These are phyloP conservation scores for Drosophila tanythrix DNA, from an alignment of 2,888 invertebrate genomes.

Conservation along the genomic window DNA sequence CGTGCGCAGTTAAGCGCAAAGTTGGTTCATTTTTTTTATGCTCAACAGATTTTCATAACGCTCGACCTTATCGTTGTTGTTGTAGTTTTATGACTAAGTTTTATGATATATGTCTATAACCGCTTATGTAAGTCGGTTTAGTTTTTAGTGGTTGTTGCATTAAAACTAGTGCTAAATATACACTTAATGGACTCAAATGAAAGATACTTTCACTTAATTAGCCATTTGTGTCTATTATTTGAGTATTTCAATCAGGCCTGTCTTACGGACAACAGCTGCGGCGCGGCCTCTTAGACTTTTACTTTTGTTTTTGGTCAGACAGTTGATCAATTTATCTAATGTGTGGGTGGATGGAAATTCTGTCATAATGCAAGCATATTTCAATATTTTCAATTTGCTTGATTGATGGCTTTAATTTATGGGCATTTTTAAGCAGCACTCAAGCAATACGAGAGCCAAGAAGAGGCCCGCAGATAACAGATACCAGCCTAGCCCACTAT, in stretches of 20 bases:
- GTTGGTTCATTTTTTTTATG: constrained; percentile 46
- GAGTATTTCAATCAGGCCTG: constrained; percentile 27
- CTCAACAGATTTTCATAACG: constrained; percentile 33
- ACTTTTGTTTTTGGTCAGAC: constrained; percentile 23
- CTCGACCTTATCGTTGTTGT: constrained; percentile 7
- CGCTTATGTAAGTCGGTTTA: constrained; percentile 35
- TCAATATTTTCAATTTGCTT: constrained; percentile 58
- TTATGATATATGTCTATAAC: constrained; percentile 38
- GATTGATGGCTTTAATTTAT: constrained; percentile 57
- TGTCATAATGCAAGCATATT: constrained; percentile 45
- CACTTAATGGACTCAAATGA: background rate
- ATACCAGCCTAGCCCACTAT: constrained; percentile 33
- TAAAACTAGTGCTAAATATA: constrained; percentile 1
- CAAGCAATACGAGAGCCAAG: constrained; percentile 1
- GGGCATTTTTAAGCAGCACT: constrained; percentile 53
- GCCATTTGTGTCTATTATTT: constrained; percentile 11
- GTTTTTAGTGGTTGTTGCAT: constrained; percentile 29
- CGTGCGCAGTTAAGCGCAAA: constrained; percentile 75
- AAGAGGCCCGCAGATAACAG: constrained; percentile 42
- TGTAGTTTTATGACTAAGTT: constrained; percentile 38
- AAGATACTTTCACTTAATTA: constrained; percentile 67
- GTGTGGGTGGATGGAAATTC: constrained; percentile 21
- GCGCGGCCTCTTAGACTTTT: constrained; percentile 35
- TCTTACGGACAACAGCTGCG: constrained; percentile 23
- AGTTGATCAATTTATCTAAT: constrained; percentile 43